Conservation (phyloP, 2,113 vertebrate species). For the Grus americana region DNA sequence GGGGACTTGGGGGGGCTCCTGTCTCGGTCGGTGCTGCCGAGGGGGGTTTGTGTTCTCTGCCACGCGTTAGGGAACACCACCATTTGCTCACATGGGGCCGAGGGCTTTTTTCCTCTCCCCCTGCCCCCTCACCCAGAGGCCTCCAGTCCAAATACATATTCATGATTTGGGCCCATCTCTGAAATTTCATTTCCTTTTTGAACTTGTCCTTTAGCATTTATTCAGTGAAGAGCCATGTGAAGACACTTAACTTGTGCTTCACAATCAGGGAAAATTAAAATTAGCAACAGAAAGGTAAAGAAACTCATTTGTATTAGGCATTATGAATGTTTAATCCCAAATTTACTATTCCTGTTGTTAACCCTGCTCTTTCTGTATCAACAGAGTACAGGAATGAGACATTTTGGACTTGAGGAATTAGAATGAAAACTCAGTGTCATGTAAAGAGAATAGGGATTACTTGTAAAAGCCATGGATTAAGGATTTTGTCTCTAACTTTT, state of each 20-base stretch:
- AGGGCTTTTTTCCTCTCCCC: background rate
- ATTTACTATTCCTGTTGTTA: constrained; percentile 29
- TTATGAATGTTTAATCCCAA: constrained; percentile 53
- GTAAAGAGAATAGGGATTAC: constrained; percentile 4
- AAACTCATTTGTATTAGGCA: constrained; percentile 31
- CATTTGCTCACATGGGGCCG: background rate
- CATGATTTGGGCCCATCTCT: background rate
- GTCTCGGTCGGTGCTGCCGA: fast-evolving
- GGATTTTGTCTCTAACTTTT: background rate
- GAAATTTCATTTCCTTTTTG: background rate
- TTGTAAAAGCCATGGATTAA: background rate
- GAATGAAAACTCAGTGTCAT: background rate
- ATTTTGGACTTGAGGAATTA: background rate
- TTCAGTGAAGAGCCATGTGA: constrained; percentile 45
- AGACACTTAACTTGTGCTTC: constrained; percentile 48
- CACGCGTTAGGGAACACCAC: background rate
- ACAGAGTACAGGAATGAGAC: background rate
- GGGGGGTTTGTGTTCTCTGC: background rate
- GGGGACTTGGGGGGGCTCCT: background rate
- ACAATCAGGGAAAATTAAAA: constrained; percentile 59
- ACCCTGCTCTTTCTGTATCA: background rate
- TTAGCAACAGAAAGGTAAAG: constrained; percentile 52
- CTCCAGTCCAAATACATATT: background rate
- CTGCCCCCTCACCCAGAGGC: background rate
- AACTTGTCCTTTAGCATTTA: constrained; percentile 14